Base-by-base conservation (phyloP, 2,888 invertebrate species). In the Augochlorella aurata region DNA sequence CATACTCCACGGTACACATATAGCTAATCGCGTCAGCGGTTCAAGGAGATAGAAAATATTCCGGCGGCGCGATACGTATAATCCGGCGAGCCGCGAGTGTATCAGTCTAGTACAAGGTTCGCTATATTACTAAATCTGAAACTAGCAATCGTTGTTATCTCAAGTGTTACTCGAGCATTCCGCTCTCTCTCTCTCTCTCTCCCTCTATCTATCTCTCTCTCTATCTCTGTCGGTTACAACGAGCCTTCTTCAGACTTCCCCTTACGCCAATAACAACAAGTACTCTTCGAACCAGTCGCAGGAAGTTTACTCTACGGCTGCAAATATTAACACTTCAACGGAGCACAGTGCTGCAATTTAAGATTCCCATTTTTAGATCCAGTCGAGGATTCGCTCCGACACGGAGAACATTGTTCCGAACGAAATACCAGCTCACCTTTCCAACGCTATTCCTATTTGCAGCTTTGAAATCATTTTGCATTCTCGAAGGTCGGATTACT, bases 81-180 rank as follows among this genome's bases (percentile, higher is more conserved):
- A 29, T 61, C 16, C 29, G 8, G 24, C 16, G 9, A 16, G 61
- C 24, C 29, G 24, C 16, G 16, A 61, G 61, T 61, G 29, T 58
- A 24, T 58, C 58, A 58, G 58, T 29, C 9, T 9, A 9, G 29
- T 9, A 38, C 66, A 16, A 24, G 44, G 77, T 29, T 77, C n/a
- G 18, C 58, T 58, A 66, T 71, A 79, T 77, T 67, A 67, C 45
- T 66, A 58, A 79, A 71, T 71, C 66, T 63, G 58, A 24, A 69
- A 47, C 68, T 49, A 52, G 38, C 76, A 70, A 50, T 70, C 75
- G 21, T 52, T 76, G 70, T 79, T 76, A 70, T 65, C 76, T 66
- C 76, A 54, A 77, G 79, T 58, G 70, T 44, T 68, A 16, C 44
- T 14, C 38, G 21, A 29, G 54, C 21, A 18, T 78, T 69, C 61